A percentile compares a stretch with the other conserved stretches of the same genome.
These are phyloP conservation scores for Lepidostoma basale DNA, from an alignment of 1,140 invertebrate genomes.

Conservation along the genomic window DNA sequence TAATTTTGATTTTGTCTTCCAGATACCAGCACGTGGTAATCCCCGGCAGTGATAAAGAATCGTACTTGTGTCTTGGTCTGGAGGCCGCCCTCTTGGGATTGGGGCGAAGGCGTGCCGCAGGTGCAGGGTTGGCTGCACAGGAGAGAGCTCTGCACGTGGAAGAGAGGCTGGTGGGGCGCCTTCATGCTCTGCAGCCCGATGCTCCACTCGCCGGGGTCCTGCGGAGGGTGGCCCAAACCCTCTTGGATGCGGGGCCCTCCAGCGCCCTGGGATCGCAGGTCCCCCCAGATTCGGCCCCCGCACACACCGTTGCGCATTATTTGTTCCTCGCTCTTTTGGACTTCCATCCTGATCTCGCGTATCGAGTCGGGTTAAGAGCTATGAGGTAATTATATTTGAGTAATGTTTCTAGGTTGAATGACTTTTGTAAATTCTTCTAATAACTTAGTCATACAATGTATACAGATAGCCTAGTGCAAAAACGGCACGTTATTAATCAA, in stretches of 20 bases:
- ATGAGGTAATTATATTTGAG: slow-evolving; percentile 58
- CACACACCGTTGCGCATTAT: slow-evolving; percentile 83
- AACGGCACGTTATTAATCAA: too few species aligned
- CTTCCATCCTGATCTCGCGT: slow-evolving; percentile 78
- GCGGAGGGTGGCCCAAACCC: slow-evolving; percentile 64
- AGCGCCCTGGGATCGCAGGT: slow-evolving; percentile 76
- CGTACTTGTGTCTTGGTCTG: slow-evolving; percentile 76
- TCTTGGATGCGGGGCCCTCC: slow-evolving; percentile 74
- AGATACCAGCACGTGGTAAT: slow-evolving; percentile 76
- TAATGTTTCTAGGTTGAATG: too few species aligned
- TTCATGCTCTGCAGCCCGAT: slow-evolving; percentile 79
- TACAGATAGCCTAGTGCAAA: too few species aligned
- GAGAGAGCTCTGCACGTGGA: slow-evolving; percentile 68
- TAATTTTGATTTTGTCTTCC: background rate
- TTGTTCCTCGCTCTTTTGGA: slow-evolving; percentile 77
- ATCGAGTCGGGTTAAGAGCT: slow-evolving; percentile 68
- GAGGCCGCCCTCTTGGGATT: slow-evolving; percentile 70
- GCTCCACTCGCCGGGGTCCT: slow-evolving; percentile 69
- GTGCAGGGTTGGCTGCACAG: slow-evolving; percentile 79
- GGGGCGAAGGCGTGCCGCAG: slow-evolving; percentile 80
- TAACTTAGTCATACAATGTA: too few species aligned
- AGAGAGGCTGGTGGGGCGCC: slow-evolving; percentile 74
- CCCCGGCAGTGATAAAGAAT: slow-evolving; percentile 74
- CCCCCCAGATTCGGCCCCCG: slow-evolving; percentile 78
- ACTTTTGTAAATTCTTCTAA: too few species aligned